Conservation (phyloP, 2,113 vertebrate genomes). For the Oryzias curvinotus region DNA sequence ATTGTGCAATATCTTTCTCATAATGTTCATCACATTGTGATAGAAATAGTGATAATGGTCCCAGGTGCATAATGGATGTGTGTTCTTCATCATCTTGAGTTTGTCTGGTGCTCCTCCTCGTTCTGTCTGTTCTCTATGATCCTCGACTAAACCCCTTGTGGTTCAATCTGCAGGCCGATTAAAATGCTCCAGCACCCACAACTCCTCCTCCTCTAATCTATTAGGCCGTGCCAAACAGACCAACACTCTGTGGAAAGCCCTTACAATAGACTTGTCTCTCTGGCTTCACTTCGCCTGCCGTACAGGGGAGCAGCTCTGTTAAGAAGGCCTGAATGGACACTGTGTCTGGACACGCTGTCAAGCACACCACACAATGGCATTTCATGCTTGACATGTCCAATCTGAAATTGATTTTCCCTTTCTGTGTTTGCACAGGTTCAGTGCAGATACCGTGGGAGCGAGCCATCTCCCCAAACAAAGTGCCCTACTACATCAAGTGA, state of each 20-base stretch:
- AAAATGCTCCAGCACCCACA: constrained; percentile 18
- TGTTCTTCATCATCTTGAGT: constrained; percentile 1
- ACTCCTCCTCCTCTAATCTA: constrained; percentile 33
- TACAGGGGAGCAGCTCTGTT: constrained; percentile 31
- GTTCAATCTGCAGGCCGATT: constrained; percentile 16
- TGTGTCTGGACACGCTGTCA: constrained; percentile 43
- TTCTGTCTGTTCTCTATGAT: constrained; percentile 30
- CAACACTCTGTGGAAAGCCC: constrained; percentile 36
- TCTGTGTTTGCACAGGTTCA: constrained; percentile 82
- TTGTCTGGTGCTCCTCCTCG: constrained; percentile 1
- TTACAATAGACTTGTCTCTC: constrained; percentile 54
- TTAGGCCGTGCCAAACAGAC: constrained; percentile 45
- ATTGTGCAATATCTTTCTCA: too few species aligned
- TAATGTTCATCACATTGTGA: too few species aligned
- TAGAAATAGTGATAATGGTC: too few species aligned
- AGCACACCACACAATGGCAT: constrained; percentile 48
- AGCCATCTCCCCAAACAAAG: constrained; percentile 98
- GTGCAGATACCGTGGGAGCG: constrained; percentile 98
- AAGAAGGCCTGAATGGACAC: constrained; percentile 43
- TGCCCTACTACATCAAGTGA: constrained; percentile 99
- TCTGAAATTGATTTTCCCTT: constrained; percentile 51
- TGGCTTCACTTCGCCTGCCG: constrained; percentile 47
- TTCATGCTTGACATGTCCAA: constrained; percentile 53
- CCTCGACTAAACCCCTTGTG: constrained; percentile 19
- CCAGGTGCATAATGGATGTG: too few species aligned